Evolutionary conservation across 2,113 vertebrate species (phyloP).

Genomic region (Scomber colias): DNA sequence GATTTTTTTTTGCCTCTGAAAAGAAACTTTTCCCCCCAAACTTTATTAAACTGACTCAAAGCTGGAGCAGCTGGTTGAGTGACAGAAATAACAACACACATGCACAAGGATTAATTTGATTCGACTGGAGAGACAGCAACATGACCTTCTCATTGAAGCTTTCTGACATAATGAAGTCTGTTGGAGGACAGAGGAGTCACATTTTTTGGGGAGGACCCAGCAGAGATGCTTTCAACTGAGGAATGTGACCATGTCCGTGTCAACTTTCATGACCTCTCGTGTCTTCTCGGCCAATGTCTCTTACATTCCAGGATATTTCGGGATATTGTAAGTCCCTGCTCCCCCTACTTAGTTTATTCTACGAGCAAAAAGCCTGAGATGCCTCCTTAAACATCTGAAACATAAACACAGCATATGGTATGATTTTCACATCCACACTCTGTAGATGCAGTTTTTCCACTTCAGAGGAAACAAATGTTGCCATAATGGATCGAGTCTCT

Average conservation of each 20-base stretch:
- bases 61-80: not conserved
- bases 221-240: not conserved
- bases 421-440: too few species aligned
- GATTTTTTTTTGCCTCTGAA: not conserved
- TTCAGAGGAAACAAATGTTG: not conserved
- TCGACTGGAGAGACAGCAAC: not conserved
- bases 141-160: not conserved
- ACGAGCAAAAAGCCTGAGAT: not conserved
- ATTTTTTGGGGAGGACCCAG: not conserved
- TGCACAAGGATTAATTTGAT: not conserved
- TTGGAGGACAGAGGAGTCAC: not conserved
- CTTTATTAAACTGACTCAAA: conserved; percentile 1
- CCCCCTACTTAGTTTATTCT: not conserved
- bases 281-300: not conserved
- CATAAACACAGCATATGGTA: conserved; percentile 4
- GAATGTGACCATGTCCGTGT: conserved; percentile 11
- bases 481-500: not conserved
- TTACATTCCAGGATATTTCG: not conserved
- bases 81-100: conserved; percentile 25
- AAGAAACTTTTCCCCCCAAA: not conserved
- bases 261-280: not conserved
- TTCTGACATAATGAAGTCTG: not conserved
- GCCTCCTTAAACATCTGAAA: conserved; percentile 10
- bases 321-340: conserved; percentile 9
- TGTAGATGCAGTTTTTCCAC: not conserved